Conservation (phyloP, 2,888 invertebrate species). For the Drosophila flavopinicola region DNA sequence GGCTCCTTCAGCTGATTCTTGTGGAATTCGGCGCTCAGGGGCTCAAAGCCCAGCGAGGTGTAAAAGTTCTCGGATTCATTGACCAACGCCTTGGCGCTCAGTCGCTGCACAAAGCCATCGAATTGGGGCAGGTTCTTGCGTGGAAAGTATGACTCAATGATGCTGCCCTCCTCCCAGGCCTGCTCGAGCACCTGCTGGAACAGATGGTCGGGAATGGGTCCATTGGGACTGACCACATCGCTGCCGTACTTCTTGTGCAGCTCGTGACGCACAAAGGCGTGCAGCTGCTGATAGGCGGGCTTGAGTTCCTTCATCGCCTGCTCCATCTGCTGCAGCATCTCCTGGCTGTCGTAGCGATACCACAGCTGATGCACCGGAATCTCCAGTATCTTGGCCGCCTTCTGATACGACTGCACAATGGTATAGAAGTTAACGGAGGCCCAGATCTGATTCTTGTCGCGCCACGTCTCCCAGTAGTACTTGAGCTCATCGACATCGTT, state of each 20-base stretch:
- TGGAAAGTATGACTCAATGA: conserved; percentile 79
- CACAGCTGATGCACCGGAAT: conserved; percentile 77
- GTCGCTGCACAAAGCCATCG: conserved; percentile 74
- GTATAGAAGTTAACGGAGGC: conserved; percentile 80
- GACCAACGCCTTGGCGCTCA: conserved; percentile 74
- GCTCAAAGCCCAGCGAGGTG: conserved; percentile 77
- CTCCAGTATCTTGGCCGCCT: conserved; percentile 78
- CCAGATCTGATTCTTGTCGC: conserved; percentile 80
- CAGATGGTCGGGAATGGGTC: conserved; percentile 91
- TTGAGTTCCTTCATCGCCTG: conserved; percentile 83
- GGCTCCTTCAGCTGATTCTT: conserved; percentile 77
- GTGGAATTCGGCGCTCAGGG: conserved; percentile 70
- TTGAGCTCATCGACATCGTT: conserved; percentile 76
- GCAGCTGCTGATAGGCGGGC: conserved; percentile 92
- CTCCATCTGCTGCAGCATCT: conserved; percentile 81
- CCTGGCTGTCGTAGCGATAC: conserved; percentile 76
- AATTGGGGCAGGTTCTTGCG: conserved; percentile 78
- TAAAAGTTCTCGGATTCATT: conserved; percentile 81
- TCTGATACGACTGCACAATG: conserved; percentile 78
- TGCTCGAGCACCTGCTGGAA: conserved; percentile 85
- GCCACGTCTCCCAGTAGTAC: conserved; percentile 82
- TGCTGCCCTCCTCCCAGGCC: conserved; percentile 81
- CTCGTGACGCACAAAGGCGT: conserved; percentile 91
- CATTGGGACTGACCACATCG: conserved; percentile 87
- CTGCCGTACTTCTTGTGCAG: conserved; percentile 89